phyloP scores from a whole-genome alignment of 2,888 invertebrate genomes.

The Perdita meconis region DNA sequence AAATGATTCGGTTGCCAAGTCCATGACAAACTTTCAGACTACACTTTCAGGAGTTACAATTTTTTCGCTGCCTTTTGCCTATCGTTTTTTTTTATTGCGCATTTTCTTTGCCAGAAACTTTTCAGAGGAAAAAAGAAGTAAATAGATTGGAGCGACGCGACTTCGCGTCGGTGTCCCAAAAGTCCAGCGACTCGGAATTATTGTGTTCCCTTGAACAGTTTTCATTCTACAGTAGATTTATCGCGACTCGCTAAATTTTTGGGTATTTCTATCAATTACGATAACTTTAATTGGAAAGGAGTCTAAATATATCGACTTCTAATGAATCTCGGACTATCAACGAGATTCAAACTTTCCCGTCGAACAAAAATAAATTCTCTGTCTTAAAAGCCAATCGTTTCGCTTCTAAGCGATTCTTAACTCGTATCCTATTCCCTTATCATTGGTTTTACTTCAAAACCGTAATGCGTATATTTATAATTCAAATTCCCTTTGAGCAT shows the following conservation, averaged over 20 bases:
- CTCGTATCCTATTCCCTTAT: constrained; percentile 1
- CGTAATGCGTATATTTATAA: constrained; percentile 54
- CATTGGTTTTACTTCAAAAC: constrained; percentile 37
- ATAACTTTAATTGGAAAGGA: neutral
- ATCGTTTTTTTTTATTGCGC: no score
- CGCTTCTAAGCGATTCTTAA: neutral
- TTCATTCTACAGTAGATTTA: neutral
- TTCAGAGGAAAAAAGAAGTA: neutral
- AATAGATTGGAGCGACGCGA: constrained; percentile 7
- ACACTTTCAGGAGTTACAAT: constrained; percentile 1
- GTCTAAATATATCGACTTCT: neutral
- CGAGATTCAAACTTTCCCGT: constrained; percentile 3
- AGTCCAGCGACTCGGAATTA: constrained; percentile 11
- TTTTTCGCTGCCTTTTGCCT: neutral
- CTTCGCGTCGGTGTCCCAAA: neutral
- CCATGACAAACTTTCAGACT: constrained; percentile 6
- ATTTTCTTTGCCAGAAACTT: neutral
- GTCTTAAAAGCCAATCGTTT: neutral
- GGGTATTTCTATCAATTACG: neutral
- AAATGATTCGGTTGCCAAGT: neutral
- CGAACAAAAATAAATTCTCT: neutral
- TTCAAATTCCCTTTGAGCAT: constrained; percentile 52
- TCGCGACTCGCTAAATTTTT: neutral
- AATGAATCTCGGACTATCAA: neutral
- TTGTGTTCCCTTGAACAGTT: neutral